Percentiles rank a stretch among this genome's conserved stretches.
Conservation (phyloP, 1,140 invertebrate genomes). For the Cephus cinctus region DNA sequence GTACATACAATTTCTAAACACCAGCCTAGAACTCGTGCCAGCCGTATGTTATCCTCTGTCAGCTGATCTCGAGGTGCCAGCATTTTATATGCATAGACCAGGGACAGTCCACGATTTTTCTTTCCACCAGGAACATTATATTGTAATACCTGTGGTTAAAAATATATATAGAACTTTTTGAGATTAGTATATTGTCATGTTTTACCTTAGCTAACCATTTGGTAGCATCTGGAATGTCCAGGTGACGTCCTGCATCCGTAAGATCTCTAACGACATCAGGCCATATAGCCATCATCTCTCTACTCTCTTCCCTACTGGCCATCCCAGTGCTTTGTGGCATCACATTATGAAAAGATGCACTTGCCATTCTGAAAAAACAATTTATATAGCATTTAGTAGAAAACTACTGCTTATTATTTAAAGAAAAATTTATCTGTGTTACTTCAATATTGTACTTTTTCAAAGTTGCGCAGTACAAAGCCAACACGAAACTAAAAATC, state of each 20-base stretch:
- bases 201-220: constrained; percentile 78
- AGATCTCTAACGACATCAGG: constrained; percentile 82
- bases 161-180: constrained; percentile 10
- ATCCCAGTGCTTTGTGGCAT: constrained; percentile 62
- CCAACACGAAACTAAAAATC: too few relatives aligned
- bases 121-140: constrained; percentile 80
- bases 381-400: not conserved
- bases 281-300: constrained; percentile 84
- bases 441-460: too few relatives aligned
- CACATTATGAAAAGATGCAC: constrained; percentile 41
- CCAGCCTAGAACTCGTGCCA: constrained; percentile 88
- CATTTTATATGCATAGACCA: constrained; percentile 78
- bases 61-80: constrained; percentile 63
- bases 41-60: constrained; percentile 75
- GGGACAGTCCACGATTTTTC: constrained; percentile 78
- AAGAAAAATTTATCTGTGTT: too few relatives aligned
- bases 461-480: too few relatives aligned
- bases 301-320: constrained; percentile 73
- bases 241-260: constrained; percentile 68
- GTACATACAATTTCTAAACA: constrained; percentile 88
- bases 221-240: constrained; percentile 73
- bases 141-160: constrained; percentile 64
- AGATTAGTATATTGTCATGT: constrained; percentile 4
- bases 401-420: too few relatives aligned
- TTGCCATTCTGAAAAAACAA: constrained; percentile 20